These are phyloP conservation scores for Lasioglossum zephyrum DNA, from an alignment of 2,888 invertebrate genomes.

Conservation along the genomic window DNA sequence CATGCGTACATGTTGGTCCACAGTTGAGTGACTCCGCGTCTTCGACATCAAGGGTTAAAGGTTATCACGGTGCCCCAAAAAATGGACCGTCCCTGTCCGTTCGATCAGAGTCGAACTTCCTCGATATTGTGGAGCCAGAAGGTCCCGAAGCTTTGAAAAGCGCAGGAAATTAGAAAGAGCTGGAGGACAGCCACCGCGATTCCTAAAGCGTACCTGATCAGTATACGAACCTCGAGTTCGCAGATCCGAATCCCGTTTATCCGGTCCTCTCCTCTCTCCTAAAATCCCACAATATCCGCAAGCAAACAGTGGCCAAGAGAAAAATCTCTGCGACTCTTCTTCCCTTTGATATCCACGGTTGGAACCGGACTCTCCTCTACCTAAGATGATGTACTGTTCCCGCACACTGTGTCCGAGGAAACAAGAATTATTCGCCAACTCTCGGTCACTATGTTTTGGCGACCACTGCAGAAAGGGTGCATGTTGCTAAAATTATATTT, in stretches of 20 bases:
- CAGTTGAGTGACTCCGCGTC: not conserved
- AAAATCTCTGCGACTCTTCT: slow-evolving; percentile 3
- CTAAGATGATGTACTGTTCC: not conserved
- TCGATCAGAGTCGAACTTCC: not conserved
- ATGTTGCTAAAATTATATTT: not conserved
- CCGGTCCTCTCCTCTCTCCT: not conserved
- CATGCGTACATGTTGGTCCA: not conserved
- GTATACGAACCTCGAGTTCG: not conserved
- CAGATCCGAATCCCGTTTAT: not conserved
- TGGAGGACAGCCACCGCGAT: not conserved
- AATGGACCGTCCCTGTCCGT: not conserved
- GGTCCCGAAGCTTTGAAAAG: not conserved
- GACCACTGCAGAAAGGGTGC: not conserved
- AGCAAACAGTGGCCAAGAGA: not conserved
- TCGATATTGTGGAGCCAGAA: not conserved
- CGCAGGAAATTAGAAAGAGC: not conserved
- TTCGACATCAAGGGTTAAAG: not conserved
- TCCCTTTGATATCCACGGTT: not conserved
- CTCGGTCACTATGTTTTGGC: not conserved
- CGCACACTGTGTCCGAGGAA: not conserved
- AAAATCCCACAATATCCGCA: not conserved
- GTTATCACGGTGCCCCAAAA: not conserved
- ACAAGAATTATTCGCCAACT: not conserved
- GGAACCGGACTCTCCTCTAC: not conserved
- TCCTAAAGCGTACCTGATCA: not conserved